Evolutionary conservation across 2,888 invertebrate genomes (phyloP).

Genomic region (Drosophila birchii): DNA sequence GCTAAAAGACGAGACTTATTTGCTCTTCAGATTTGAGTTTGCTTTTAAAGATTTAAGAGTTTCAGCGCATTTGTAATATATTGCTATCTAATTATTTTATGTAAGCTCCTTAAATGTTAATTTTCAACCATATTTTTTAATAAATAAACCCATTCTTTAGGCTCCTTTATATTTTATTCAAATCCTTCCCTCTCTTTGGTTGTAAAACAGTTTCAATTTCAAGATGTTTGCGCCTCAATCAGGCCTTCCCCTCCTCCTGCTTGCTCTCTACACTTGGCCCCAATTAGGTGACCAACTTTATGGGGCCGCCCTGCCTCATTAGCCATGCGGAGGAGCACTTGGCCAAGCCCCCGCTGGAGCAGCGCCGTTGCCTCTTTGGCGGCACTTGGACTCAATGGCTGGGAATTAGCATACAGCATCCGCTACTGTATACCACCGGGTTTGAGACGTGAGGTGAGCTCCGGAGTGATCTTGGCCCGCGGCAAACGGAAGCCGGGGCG

Average conservation of each 20-base stretch:
- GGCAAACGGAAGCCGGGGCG: constrained; percentile 57
- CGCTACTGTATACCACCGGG: constrained; percentile 68
- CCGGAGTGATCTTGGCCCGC: constrained; percentile 37
- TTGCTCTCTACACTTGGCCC: constrained; percentile 60
- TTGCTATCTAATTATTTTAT: not conserved
- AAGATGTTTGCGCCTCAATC: constrained; percentile 54
- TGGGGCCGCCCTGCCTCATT: constrained; percentile 63
- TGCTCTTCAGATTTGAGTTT: not conserved
- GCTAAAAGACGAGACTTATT: not conserved
- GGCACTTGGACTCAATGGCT: constrained; percentile 66
- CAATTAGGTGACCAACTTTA: constrained; percentile 69
- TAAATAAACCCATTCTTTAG: too few relatives aligned
- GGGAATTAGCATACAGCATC: constrained; percentile 79
- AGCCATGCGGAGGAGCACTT: constrained; percentile 73
- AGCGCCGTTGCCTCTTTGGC: constrained; percentile 67
- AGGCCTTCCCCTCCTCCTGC: constrained; percentile 8
- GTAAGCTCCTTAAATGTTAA: rapidly evolving
- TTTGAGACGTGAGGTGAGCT: constrained; percentile 61
- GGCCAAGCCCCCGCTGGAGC: constrained; percentile 63
- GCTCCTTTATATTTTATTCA: not conserved
- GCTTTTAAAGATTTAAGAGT: too few relatives aligned
- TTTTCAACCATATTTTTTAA: not conserved
- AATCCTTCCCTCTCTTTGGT: not conserved
- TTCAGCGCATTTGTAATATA: not conserved
- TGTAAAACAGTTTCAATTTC: constrained; percentile 38